These are phyloP conservation scores for Diploscapter pachys DNA, from an alignment of 1,140 invertebrate genomes.

Conservation along the genomic window DNA sequence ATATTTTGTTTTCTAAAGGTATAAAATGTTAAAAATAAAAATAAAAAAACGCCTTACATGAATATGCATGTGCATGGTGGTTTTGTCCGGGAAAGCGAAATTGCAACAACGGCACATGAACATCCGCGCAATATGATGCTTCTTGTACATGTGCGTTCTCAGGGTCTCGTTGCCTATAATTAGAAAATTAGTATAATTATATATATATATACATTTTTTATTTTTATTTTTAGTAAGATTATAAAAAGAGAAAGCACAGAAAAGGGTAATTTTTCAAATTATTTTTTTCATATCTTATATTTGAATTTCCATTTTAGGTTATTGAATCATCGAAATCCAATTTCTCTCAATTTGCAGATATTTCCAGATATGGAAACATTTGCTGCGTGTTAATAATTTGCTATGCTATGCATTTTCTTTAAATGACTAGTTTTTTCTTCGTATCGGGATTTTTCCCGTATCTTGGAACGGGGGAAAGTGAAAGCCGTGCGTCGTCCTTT, in stretches of 20 bases:
- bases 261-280: not conserved
- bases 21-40: too few species aligned
- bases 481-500: not conserved
- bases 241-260: not conserved
- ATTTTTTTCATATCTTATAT: not conserved
- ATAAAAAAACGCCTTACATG: slow-evolving; percentile 11
- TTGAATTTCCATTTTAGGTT: not conserved
- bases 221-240: not conserved
- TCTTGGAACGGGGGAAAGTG: not conserved
- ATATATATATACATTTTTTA: too few species aligned
- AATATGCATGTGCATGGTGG: slow-evolving; percentile 56
- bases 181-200: too few species aligned
- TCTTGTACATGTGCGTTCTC: slow-evolving; percentile 55
- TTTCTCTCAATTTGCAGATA: slow-evolving; percentile 2
- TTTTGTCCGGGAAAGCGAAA: slow-evolving; percentile 59
- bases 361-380: not conserved
- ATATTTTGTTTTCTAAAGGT: too few species aligned
- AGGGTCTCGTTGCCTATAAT: slow-evolving; percentile 58
- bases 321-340: not conserved
- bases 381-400: too few species aligned
- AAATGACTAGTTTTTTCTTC: too few species aligned
- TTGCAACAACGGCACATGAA: slow-evolving; percentile 59
- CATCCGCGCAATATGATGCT: slow-evolving; percentile 58
- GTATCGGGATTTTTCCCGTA: not conserved
- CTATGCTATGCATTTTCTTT: too few species aligned